Conservation (phyloP, 2,113 vertebrate genomes). For the Galeopterus variegatus region DNA sequence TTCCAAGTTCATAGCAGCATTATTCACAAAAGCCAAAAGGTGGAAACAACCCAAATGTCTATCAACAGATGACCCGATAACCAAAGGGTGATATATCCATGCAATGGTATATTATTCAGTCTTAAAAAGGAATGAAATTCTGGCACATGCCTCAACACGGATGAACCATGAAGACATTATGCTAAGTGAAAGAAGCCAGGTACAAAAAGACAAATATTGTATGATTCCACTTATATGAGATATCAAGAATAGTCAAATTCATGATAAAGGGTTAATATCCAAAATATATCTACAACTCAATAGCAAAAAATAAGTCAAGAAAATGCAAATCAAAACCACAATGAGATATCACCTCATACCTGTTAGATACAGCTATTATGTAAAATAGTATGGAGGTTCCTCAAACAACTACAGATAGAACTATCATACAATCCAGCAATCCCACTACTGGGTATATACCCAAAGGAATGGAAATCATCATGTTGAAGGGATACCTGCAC, state of each 20-base stretch:
- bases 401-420: too few species aligned
- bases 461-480: too few species aligned
- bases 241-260: background rate
- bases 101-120: background rate
- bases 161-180: constrained; percentile 33
- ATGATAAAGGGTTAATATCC: background rate
- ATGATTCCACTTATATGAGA: background rate
- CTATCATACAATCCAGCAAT: too few species aligned
- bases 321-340: background rate
- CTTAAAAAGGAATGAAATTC: constrained; percentile 17
- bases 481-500: too few species aligned
- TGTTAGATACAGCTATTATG: background rate
- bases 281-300: background rate
- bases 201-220: background rate
- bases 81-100: background rate
- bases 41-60: background rate
- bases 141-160: background rate
- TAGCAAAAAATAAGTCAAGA: background rate
- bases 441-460: too few species aligned
- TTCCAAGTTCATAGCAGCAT: background rate
- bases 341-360: background rate
- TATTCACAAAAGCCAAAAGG: background rate
- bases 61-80: background rate
- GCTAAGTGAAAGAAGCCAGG: constrained; percentile 2
- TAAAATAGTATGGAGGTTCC: too few species aligned